These are phyloP conservation scores for Catamblyrhynchus diadema DNA, from an alignment of 2,797 vertebrate species.

Conservation along the genomic window DNA sequence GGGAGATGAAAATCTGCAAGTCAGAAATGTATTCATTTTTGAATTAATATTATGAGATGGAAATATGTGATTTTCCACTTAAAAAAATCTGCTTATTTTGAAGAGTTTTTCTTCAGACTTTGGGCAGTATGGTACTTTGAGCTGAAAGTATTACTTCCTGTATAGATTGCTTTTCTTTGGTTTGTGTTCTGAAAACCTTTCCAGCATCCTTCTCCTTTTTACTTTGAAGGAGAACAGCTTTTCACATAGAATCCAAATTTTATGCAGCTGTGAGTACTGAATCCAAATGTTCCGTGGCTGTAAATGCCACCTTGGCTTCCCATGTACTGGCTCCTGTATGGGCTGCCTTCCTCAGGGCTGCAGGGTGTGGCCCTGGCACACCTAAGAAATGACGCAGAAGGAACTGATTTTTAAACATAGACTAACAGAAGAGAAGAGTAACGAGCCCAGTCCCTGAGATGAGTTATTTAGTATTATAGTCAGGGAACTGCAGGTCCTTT, in stretches of 20 bases:
- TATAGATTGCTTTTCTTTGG: neutral
- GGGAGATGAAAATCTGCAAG: neutral
- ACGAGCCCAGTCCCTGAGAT: neutral
- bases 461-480: neutral
- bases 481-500: neutral
- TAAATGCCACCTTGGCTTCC: neutral
- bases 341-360: neutral
- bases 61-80: neutral
- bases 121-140: neutral
- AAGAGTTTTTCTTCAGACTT: neutral
- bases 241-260: neutral
- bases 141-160: neutral
- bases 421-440: neutral
- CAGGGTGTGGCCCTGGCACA: neutral
- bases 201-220: neutral
- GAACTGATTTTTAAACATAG: rapidly evolving
- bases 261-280: neutral
- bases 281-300: rapidly evolving
- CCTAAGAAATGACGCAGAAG: neutral
- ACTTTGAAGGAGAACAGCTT: neutral
- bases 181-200: neutral
- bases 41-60: neutral
- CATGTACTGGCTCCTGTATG: rapidly evolving
- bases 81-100: neutral
- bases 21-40: neutral